These are phyloP conservation scores for Rhinichthys osculus DNA, from an alignment of 2,797 vertebrate genomes.

Conservation along the genomic window DNA sequence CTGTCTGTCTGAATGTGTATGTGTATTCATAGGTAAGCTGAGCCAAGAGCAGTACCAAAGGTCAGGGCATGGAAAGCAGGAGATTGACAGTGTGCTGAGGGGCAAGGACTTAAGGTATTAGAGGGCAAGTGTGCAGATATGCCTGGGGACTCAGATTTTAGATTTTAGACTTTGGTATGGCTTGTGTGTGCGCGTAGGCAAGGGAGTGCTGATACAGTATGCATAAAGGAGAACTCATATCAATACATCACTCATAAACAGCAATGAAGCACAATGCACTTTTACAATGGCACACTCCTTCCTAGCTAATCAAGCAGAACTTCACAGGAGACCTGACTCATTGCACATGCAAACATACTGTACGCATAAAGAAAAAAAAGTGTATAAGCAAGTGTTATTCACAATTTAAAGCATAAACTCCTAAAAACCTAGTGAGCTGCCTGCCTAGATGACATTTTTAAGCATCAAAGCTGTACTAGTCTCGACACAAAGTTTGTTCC, in stretches of 20 bases:
- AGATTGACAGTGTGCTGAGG: constrained; percentile 50
- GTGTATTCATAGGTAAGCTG: constrained; percentile 14
- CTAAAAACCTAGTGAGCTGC: background rate
- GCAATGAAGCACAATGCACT: constrained; percentile 24
- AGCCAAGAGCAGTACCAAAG: constrained; percentile 5
- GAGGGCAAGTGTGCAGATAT: constrained; percentile 40
- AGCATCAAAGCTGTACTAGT: background rate
- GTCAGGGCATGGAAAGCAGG: constrained; percentile 32
- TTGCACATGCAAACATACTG: background rate
- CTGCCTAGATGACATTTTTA: background rate
- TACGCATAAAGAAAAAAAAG: background rate
- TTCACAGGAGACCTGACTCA: background rate
- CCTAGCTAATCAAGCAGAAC: background rate
- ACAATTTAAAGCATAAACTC: background rate
- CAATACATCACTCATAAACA: constrained; percentile 45
- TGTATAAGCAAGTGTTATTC: background rate
- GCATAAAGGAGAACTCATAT: constrained; percentile 16
- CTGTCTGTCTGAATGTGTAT: constrained; percentile 4
- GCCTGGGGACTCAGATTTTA: constrained; percentile 12
- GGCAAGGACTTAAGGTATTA: constrained; percentile 50
- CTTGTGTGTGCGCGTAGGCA: background rate
- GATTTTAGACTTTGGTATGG: constrained; percentile 31
- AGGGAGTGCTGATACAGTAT: constrained; percentile 3
- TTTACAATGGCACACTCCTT: constrained; percentile 26
- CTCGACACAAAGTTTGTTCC: background rate